Evolutionary conservation across 2,113 vertebrate species (phyloP), one percentile per base, ranked within the genome.

Genomic region (Bufo gargarizans): DNA sequence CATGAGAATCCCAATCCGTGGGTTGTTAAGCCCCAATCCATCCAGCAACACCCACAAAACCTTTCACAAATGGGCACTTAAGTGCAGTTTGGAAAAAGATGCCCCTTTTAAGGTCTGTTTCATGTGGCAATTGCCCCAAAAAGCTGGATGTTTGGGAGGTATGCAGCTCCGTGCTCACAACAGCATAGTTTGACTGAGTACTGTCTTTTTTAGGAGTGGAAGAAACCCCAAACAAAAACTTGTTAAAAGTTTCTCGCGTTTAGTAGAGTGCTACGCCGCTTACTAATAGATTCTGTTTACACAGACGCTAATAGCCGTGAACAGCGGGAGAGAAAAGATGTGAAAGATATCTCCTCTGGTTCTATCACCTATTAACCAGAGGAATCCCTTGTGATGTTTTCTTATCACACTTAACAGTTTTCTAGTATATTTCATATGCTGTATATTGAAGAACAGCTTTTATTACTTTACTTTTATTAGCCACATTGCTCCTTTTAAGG

Each of bases 231-330:
- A 13, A 8, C 13, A 58, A 58, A 58, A 12, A 58, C 56, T 13
- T 13, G 56, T 1, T 76, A 20, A 50, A 49, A 76, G 7, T 4
- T 50, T 76, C 72, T 50, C 72, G 20, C 72, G 4, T 50, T 19
- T 76, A 50, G 33, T 7, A n/a, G 0, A 17, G 45, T 76, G 16
- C 6, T 14, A 14, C 5, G 45, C 45, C 69, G 4, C 72, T 10
- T 50, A 76, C 47, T 76, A 76, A 50, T 80, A 58, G 55, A 58
- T 17, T 80, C 53, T 43, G 22, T 80, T 33, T 80, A 22, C 77
- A 33, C 55, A 58, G 19, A 22, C 58, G 53, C 50, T 59, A 80
- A 58, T 80, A 58, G 55, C 9, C 53, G 22, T 20, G 14, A 80
- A 58, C 77, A 58, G 77, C 77, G 33, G 20, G 50, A 20, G 47